A percentile compares a stretch with the other conserved stretches of the same genome.
These are phyloP conservation scores for Tyrophagus putrescentiae DNA, from an alignment of 1,140 invertebrate species.

Conservation along the genomic window DNA sequence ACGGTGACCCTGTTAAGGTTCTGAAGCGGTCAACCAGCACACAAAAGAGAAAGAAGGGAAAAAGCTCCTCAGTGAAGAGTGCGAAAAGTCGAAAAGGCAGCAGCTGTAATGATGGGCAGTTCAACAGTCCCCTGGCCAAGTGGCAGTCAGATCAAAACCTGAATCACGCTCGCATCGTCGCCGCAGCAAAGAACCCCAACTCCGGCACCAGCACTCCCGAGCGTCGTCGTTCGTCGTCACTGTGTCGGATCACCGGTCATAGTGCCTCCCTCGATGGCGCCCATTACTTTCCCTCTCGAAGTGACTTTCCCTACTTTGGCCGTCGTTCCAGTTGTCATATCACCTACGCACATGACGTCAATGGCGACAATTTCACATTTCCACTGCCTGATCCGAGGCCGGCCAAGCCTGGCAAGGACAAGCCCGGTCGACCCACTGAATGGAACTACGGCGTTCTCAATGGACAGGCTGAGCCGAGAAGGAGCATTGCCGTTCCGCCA, in stretches of 20 bases:
- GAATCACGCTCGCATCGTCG: background rate
- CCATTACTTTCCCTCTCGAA: slow-evolving; percentile 30
- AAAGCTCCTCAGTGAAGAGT: slow-evolving; percentile 3
- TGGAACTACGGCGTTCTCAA: background rate
- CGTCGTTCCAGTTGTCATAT: slow-evolving; percentile 27
- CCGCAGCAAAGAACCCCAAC: background rate
- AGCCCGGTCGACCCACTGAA: background rate
- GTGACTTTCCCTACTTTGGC: slow-evolving; percentile 26
- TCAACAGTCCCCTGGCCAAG: background rate
- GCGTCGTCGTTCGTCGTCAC: slow-evolving; percentile 49
- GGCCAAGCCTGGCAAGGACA: background rate
- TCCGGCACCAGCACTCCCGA: no score
- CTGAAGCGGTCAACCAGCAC: background rate
- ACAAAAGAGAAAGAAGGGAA: background rate
- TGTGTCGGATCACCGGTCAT: slow-evolving; percentile 63
- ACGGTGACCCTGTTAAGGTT: no score
- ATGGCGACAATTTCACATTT: slow-evolving; percentile 43
- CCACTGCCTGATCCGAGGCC: slow-evolving; percentile 24
- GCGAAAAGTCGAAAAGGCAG: no score
- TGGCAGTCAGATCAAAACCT: slow-evolving; percentile 1
- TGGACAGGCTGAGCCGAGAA: background rate
- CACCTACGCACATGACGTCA: slow-evolving; percentile 34
- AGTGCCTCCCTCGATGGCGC: slow-evolving; percentile 40
- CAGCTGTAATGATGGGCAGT: no score
- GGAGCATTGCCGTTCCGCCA: background rate